Conservation (phyloP, 1,140 invertebrate species). For the Muscidifurax raptorellus region DNA sequence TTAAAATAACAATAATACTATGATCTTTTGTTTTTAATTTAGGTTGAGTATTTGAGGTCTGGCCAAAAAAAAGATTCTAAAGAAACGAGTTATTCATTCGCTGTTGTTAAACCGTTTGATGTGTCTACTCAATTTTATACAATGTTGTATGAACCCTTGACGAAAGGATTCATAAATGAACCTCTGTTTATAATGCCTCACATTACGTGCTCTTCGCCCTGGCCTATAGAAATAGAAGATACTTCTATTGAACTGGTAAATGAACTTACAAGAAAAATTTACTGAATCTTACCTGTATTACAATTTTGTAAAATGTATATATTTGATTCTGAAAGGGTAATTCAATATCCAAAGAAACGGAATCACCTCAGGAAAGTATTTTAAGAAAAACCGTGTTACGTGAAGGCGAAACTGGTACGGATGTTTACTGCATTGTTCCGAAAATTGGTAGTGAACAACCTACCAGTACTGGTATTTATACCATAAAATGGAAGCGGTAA, state of each 20-base stretch:
- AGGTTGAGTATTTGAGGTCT: slow-evolving; percentile 70
- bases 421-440: slow-evolving; percentile 74
- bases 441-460: slow-evolving; percentile 75
- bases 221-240: slow-evolving; percentile 81
- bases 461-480: slow-evolving; percentile 82
- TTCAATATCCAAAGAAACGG: slow-evolving; percentile 64
- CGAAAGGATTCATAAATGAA: slow-evolving; percentile 82
- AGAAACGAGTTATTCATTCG: slow-evolving; percentile 79
- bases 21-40: slow-evolving; percentile 55
- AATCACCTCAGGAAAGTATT: slow-evolving; percentile 60
- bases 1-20: slow-evolving; percentile 55
- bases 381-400: slow-evolving; percentile 67
- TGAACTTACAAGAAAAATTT: slow-evolving; percentile 46
- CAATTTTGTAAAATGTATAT: background rate
- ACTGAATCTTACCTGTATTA: background rate
- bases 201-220: slow-evolving; percentile 82
- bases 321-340: slow-evolving; percentile 61
- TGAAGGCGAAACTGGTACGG: slow-evolving; percentile 75
- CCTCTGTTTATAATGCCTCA: slow-evolving; percentile 83
- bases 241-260: slow-evolving; percentile 80
- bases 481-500: slow-evolving; percentile 86
- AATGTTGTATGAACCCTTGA: slow-evolving; percentile 79
- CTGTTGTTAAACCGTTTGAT: slow-evolving; percentile 83
- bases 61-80: slow-evolving; percentile 74
- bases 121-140: slow-evolving; percentile 81